phyloP scores from a whole-genome alignment of 2,113 vertebrate species.

The Takifugu bimaculatus region DNA sequence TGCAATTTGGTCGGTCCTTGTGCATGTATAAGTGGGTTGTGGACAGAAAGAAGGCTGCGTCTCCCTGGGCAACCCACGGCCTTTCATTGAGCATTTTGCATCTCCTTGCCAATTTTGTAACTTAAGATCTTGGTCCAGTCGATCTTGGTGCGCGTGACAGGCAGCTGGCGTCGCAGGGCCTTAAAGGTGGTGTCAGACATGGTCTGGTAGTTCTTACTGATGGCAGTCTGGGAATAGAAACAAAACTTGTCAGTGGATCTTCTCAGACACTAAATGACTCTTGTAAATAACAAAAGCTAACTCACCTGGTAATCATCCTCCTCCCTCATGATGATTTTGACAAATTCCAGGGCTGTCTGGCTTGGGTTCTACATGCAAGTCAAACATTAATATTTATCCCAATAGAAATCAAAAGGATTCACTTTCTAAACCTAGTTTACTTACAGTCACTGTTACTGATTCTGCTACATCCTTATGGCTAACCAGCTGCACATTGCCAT shows the following conservation, averaged over 20 bases:
- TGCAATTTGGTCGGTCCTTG: slow-evolving; percentile 71
- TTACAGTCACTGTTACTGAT: slow-evolving; percentile 89
- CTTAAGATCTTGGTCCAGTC: slow-evolving; percentile 99
- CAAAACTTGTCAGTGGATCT: too few species aligned
- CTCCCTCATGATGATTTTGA: slow-evolving; percentile 93
- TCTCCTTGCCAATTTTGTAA: slow-evolving; percentile 99
- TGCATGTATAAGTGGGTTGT: slow-evolving; percentile 37
- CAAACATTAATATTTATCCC: slow-evolving; percentile 2
- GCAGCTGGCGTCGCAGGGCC: slow-evolving; percentile 95
- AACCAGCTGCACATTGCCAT: slow-evolving; percentile 97
- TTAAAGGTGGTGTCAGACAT: slow-evolving; percentile 99
- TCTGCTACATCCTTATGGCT: slow-evolving; percentile 98
- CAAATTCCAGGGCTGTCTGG: slow-evolving; percentile 92
- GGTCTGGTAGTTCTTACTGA: slow-evolving; percentile 98
- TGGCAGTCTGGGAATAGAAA: slow-evolving; percentile 81
- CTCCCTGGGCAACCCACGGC: slow-evolving; percentile 32
- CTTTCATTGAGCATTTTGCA: slow-evolving; percentile 91
- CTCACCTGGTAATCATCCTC: slow-evolving; percentile 98
- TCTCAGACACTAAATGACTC: background rate
- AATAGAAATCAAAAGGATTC: background rate
- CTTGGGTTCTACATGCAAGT: slow-evolving; percentile 80
- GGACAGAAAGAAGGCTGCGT: slow-evolving; percentile 31
- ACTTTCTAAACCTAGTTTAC: slow-evolving; percentile 52
- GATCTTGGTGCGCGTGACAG: slow-evolving; percentile 97
- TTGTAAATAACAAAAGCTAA: background rate